Evolutionary conservation across 2,888 invertebrate species (phyloP), one percentile per base, ranked within the genome.

Genomic region (Patella caerulea): DNA sequence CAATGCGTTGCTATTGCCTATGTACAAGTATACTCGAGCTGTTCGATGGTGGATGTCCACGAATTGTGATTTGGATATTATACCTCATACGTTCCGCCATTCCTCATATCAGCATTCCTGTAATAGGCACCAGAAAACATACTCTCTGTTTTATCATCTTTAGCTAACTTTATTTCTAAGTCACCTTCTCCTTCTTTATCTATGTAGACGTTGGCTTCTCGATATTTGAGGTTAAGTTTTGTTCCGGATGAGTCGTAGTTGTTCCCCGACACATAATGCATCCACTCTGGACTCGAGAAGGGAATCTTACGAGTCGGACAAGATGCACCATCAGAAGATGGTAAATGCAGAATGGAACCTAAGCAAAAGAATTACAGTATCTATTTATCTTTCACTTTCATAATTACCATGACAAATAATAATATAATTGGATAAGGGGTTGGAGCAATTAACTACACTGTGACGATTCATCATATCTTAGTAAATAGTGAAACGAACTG

Each of bases 261-360:
- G 17, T 15, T 34, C 2, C 24, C 24, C 0, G 56, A 24, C 24
- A 77, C 71, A 14, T 79, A 24, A n/a, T 56, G 15, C 29, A 15
- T 55, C 82, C 82, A 82, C 3, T 17, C 59, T 14, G 45, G 29
- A 24, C 72, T 78, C 0, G 24, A 19, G 45, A 80, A 75, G 5
- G 70, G 34, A 19, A 82, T 78, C 0, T 45, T 59, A 56, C 73
- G 74, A 12, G 73, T 45, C 0, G 82, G 82, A 55, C 84, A 84
- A 24, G 77, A 29, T 24, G 72, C 24, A 14, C 83, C 84, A 45
- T 76, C 78, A 29, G 82, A 52, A 34, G 65, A 71, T 24, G 79
- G 79, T 59, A 75, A 74, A 52, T 79, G 79, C 3, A 83, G 69
- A 11, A 83, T 72, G 45, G 76, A 75, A 12, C 80, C 81, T 83